These are phyloP conservation scores for Hippasteria phrygiana DNA, from an alignment of 53 echinoderm and acorn worm genomes.

Conservation along the genomic window DNA sequence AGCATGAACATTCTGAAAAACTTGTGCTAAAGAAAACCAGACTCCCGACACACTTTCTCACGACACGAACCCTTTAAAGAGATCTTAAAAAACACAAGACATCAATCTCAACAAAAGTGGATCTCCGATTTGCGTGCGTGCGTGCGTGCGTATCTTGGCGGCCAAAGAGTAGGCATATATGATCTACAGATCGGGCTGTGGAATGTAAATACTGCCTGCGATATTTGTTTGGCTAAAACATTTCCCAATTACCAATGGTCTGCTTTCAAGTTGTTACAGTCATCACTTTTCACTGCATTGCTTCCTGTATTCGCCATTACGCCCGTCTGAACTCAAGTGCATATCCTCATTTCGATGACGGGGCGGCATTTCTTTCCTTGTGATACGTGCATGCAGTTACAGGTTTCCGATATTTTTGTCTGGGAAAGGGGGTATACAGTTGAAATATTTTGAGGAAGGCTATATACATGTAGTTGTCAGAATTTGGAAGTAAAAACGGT, in stretches of 20 bases:
- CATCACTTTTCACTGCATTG: not conserved
- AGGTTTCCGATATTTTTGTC: too few relatives aligned
- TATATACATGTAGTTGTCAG: too few relatives aligned
- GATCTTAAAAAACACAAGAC: not conserved
- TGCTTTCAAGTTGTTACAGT: not conserved
- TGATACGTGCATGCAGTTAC: not conserved
- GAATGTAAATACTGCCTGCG: constrained; percentile 1
- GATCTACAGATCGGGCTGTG: not conserved
- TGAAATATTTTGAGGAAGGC: too few relatives aligned
- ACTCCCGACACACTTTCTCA: too few relatives aligned
- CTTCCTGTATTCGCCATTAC: not conserved
- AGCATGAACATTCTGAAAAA: too few relatives aligned
- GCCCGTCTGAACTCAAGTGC: constrained; percentile 1
- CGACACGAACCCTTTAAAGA: too few relatives aligned
- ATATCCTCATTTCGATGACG: not conserved
- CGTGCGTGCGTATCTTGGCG: not conserved
- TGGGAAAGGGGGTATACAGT: too few relatives aligned
- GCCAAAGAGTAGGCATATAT: not conserved
- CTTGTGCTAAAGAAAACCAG: not conserved
- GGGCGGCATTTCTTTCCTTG: not conserved
- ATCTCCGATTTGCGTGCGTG: not conserved
- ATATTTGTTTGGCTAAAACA: constrained; percentile 49
- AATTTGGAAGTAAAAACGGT: too few relatives aligned
- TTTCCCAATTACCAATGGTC: constrained; percentile 1
- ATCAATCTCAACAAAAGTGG: not conserved